A percentile compares a stretch with the other conserved stretches of the same genome.
phyloP scores from a whole-genome alignment of 2,113 vertebrate species.

The Oreochromis aureus region DNA sequence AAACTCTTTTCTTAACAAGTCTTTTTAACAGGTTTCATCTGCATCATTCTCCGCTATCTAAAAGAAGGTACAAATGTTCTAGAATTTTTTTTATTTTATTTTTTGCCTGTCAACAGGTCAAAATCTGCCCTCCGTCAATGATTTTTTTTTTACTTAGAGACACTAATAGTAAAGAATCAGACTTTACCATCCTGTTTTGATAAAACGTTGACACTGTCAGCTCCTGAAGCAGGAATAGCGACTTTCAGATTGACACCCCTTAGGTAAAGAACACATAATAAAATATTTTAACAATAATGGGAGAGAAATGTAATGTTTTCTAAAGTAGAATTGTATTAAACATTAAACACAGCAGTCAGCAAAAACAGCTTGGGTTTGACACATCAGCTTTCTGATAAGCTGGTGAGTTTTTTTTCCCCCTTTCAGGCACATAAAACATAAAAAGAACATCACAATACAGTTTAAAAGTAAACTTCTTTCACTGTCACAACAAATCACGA shows the following conservation, averaged over 20 bases:
- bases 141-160: not conserved
- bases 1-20: not conserved
- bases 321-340: not conserved
- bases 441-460: not conserved
- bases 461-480: not conserved
- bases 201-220: not conserved
- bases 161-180: not conserved
- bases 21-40: not conserved
- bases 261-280: not conserved
- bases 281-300: not conserved
- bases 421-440: not conserved
- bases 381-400: not conserved
- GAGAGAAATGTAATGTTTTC: not conserved
- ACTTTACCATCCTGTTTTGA: not conserved
- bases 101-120: not conserved
- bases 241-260: slow-evolving; percentile 41
- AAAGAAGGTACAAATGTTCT: not conserved
- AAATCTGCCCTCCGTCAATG: not conserved
- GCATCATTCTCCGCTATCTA: not conserved
- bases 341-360: not conserved
- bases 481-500: not conserved
- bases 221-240: not conserved
- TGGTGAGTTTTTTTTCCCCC: not conserved
- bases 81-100: no score
- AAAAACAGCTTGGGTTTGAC: not conserved